Evolutionary conservation across 2,113 vertebrate species (phyloP), one percentile per base, ranked within the genome.

Genomic region (Trogon melanurus): DNA sequence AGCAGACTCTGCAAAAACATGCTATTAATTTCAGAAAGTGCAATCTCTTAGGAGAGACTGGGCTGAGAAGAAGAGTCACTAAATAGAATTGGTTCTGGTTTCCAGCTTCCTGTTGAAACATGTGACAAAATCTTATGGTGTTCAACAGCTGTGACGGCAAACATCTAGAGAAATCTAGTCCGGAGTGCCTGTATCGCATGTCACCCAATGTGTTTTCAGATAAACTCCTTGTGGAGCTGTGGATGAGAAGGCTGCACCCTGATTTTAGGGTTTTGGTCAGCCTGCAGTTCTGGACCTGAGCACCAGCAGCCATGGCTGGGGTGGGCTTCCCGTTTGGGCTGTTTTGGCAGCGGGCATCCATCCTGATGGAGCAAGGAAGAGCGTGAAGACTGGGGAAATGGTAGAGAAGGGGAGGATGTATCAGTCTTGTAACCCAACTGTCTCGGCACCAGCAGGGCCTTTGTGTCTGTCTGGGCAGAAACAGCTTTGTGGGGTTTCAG

Each of bases 341-440:
- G 3, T 23, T 50, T 30, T 81, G 36, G 26, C 4, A 1, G 34
- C 27, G 4, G 58, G 5, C 8, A 0, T 2, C 5, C 1, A 0
- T 19, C 27, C 17, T 61, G 58, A 27, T 54, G n/a, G 18, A 57
- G 29, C 0, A 0, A 50, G 26, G 34, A 57, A 47, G 53, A 84
- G 19, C 47, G 22, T 18, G 64, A 67, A 81, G 36, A 20, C 44
- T 79, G 47, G 10, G 38, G 15, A 54, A 45, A 70, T 13, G 11
- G 7, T 34, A 12, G 20, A 57, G 16, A 21, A 13, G 13, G 32
- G 9, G 12, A 7, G 16, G 21, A 4, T 5, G 22, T 17, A 5
- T 4, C 22, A 15, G 16, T 20, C 83, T 79, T 56, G 32, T 70
- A 72, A 79, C 16, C 53, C 26, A 53, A 41, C 13, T 0, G 1